These are phyloP conservation scores for Aplodontia rufa DNA, from an alignment of 2,113 vertebrate species.

Conservation along the genomic window DNA sequence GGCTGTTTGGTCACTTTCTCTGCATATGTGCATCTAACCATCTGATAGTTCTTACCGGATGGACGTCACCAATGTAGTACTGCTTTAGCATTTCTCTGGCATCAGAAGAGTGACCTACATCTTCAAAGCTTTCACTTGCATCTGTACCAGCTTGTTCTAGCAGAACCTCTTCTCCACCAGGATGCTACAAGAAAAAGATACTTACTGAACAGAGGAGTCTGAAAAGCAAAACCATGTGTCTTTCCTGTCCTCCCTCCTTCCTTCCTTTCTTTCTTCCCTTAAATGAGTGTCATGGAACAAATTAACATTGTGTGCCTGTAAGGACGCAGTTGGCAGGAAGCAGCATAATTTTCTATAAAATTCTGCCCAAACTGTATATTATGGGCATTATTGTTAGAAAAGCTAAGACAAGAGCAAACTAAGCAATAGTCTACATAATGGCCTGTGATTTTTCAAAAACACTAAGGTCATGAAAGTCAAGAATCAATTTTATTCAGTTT, in stretches of 20 bases:
- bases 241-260: constrained; percentile 73
- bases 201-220: constrained; percentile 42
- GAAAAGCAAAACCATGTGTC: neutral
- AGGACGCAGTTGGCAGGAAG: neutral
- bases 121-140: constrained; percentile 96
- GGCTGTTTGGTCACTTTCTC: neutral
- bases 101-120: constrained; percentile 95
- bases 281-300: neutral
- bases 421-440: neutral
- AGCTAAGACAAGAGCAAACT: neutral
- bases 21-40: neutral
- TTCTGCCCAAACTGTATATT: neutral
- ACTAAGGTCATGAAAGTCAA: neutral
- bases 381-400: neutral
- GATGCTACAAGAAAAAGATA: constrained; percentile 88
- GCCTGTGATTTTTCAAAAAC: neutral
- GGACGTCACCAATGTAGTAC: constrained; percentile 93
- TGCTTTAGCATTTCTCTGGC: constrained; percentile 96
- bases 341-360: neutral
- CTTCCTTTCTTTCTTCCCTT: neutral
- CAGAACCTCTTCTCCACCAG: constrained; percentile 96
- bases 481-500: too few relatives aligned
- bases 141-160: constrained; percentile 94
- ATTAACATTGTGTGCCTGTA: neutral
- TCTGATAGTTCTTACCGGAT: constrained; percentile 87